Evolutionary conservation across 2,888 invertebrate species (phyloP), one percentile per base, ranked within the genome.

Genomic region (Tenthredo livida): DNA sequence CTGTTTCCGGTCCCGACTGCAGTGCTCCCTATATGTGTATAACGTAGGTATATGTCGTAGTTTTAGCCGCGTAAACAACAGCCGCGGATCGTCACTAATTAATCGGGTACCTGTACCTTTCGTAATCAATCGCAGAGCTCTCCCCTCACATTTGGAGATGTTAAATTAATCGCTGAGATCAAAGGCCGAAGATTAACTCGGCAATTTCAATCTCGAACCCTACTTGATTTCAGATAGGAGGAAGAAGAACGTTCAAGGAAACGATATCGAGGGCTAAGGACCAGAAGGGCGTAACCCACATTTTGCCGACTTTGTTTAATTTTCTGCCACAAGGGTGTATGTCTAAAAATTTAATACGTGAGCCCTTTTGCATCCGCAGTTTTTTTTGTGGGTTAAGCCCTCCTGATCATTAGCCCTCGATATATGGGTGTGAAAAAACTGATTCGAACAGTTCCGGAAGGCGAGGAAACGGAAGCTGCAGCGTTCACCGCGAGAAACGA

Each of bases 1-100:
- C 77, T 54, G 77, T 50, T 77, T 77, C 77, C 77, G 77, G 77
- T 77, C 77, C 50, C 15, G 54, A 47, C 73, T 73, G 40, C 37
- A 33, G n/a, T 4, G 73, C 43, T 73, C 25, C 73, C 73, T 77
- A 33, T 75, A 58, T 12, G 75, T 75, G n/a, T 29, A 29, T 29
- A 29, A n/a, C n/a, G n/a, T n/a, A n/a, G n/a, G n/a, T 77, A 33
- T 75, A 58, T 12, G 77, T 77, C 50, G 77, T 77, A 12, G 54
- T 77, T 77, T 77, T 7, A 77, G 25, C 77, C 25, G 50, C 50
- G 77, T 50, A 77, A 47, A 77, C 50, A 43, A 73, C 77, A 77
- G 50, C 77, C 25, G 77, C 29, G 77, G 73, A 43, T 47, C 21
- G 10, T 43, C 33, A 72, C 72, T 72, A n/a, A n/a, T n/a, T 1